phyloP scores from a whole-genome alignment of 2,888 invertebrate genomes.

The Standfussiana lucernea region DNA sequence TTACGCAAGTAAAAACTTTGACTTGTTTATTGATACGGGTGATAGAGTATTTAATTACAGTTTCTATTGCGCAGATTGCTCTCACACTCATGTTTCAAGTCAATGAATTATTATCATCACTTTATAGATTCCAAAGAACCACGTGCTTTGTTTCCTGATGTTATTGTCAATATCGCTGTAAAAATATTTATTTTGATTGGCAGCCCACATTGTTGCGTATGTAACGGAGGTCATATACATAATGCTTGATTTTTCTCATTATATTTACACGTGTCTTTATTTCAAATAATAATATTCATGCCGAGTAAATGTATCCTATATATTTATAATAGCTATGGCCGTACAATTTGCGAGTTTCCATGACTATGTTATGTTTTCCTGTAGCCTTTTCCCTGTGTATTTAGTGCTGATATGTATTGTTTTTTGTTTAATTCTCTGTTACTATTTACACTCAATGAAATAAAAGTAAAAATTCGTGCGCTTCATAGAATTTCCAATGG shows the following conservation, averaged over 20 bases:
- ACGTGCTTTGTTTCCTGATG: slow-evolving; percentile 40
- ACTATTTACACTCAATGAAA: background rate
- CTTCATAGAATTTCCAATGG: background rate
- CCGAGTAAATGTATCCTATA: slow-evolving; percentile 15
- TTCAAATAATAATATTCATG: slow-evolving; percentile 34
- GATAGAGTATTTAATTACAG: slow-evolving; percentile 52
- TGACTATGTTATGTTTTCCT: slow-evolving; percentile 27
- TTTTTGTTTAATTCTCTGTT: background rate
- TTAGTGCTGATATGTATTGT: slow-evolving; percentile 2
- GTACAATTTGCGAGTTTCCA: slow-evolving; percentile 24
- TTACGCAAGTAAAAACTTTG: no score
- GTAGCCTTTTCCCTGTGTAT: slow-evolving; percentile 18
- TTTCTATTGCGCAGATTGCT: slow-evolving; percentile 59
- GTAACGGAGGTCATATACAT: slow-evolving; percentile 40
- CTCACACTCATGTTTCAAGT: slow-evolving; percentile 44
- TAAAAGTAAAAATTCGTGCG: background rate
- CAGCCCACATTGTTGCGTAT: slow-evolving; percentile 45
- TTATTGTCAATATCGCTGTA: slow-evolving; percentile 37
- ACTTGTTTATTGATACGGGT: no score
- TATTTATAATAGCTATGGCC: slow-evolving; percentile 21
- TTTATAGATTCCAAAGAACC: slow-evolving; percentile 25
- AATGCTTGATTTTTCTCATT: slow-evolving; percentile 40
- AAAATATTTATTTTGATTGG: slow-evolving; percentile 49
- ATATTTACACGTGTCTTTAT: slow-evolving; percentile 30
- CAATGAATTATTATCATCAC: slow-evolving; percentile 58